Percentiles rank a stretch among this genome's conserved stretches.
Evolutionary conservation across 2,113 vertebrate species (phyloP).

Genomic region (Malurus melanocephalus): DNA sequence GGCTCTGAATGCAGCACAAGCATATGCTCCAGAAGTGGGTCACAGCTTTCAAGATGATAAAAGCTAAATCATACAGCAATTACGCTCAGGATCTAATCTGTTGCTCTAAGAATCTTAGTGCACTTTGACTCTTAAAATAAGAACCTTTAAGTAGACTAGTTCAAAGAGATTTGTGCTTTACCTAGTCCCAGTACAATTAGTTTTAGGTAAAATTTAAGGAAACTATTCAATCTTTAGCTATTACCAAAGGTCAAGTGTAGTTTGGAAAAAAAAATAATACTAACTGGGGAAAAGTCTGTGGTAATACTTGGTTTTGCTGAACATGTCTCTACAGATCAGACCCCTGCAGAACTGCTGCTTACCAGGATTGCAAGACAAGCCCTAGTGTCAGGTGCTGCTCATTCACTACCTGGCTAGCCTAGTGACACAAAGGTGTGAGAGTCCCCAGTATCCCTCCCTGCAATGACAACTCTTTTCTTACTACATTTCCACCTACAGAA

Average conservation of each 20-base stretch:
- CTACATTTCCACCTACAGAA: neutral
- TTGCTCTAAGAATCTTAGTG: neutral
- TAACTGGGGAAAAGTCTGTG: neutral
- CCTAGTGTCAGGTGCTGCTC: neutral
- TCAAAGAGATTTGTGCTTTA: neutral
- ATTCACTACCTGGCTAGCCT: neutral
- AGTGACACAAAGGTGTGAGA: neutral
- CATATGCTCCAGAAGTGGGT: slow-evolving; percentile 13
- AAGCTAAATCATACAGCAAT: slow-evolving; percentile 10
- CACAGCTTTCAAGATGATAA: slow-evolving; percentile 9
- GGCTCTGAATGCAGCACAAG: neutral
- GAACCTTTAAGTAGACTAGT: neutral
- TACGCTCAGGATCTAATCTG: neutral
- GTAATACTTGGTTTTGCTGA: neutral
- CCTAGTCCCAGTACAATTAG: neutral
- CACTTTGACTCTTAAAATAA: neutral
- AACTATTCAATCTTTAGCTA: neutral
- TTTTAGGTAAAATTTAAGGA: neutral
- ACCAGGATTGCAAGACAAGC: neutral
- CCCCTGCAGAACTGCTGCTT: neutral
- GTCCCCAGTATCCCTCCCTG: neutral
- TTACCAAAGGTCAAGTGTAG: neutral
- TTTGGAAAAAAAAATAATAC: neutral
- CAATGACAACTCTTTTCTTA: neutral
- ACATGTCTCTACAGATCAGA: neutral